Evolutionary conservation across 2,888 invertebrate species (phyloP).

Genomic region (Scaptomyza caliginosa): DNA sequence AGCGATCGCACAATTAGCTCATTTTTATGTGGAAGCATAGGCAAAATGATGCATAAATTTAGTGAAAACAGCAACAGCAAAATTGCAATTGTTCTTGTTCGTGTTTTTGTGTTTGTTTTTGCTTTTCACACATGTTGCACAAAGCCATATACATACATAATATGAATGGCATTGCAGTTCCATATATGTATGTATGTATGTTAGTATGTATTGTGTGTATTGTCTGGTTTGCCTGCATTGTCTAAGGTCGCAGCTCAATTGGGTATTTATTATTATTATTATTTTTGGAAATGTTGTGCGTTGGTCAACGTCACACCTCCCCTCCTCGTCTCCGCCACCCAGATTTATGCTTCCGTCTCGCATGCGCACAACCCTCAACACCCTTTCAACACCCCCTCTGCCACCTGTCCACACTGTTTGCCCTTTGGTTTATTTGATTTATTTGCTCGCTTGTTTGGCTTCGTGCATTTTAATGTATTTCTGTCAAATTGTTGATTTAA

Average conservation of each 20-base stretch:
- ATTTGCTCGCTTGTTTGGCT: conserved; percentile 48
- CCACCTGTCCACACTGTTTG: not conserved
- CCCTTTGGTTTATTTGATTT: conserved; percentile 51
- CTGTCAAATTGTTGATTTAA: conserved; percentile 55
- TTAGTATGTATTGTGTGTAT: not conserved
- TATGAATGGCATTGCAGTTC: conserved; percentile 30
- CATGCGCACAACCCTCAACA: not conserved
- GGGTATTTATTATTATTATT: conserved; percentile 3
- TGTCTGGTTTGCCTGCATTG: conserved; percentile 9
- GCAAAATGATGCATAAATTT: conserved; percentile 41
- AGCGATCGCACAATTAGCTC: conserved; percentile 29
- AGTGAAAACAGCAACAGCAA: conserved; percentile 39
- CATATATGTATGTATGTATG: too few relatives aligned
- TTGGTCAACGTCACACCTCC: conserved; percentile 1
- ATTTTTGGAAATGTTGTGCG: conserved; percentile 10
- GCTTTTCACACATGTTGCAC: conserved; percentile 51
- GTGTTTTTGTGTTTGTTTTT: not conserved
- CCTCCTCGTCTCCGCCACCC: not conserved
- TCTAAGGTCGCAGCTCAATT: conserved; percentile 41
- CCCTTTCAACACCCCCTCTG: not conserved
- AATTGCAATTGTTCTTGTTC: conserved; percentile 32
- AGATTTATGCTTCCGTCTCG: conserved; percentile 7
- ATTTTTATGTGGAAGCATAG: conserved; percentile 16
- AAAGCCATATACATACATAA: too few relatives aligned
- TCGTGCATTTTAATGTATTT: conserved; percentile 65